These are phyloP conservation scores for Thryonomys swinderianus DNA, from an alignment of 2,113 vertebrate species.

Conservation along the genomic window DNA sequence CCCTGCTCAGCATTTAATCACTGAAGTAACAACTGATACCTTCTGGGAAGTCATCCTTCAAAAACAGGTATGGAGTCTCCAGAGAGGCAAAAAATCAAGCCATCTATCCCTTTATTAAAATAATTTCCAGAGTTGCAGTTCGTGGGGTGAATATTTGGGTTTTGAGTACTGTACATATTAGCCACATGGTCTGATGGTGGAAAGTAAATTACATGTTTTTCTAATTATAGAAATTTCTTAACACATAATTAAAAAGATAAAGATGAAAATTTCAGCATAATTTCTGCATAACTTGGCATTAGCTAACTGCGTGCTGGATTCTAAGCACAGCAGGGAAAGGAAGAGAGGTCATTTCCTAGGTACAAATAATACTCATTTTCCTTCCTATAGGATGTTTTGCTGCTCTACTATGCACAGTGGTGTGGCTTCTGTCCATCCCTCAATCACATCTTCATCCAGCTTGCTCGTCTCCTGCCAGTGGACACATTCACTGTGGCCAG, in stretches of 20 bases:
- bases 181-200: neutral
- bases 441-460: slow-evolving; percentile 95
- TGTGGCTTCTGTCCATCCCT: slow-evolving; percentile 97
- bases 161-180: neutral
- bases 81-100: neutral
- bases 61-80: slow-evolving; percentile 87
- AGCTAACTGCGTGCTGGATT: neutral
- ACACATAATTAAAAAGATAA: neutral
- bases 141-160: neutral
- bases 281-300: neutral
- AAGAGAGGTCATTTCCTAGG: neutral
- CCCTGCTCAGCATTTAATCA: slow-evolving; percentile 85
- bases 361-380: neutral
- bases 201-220: neutral
- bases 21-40: slow-evolving; percentile 92
- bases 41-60: slow-evolving; percentile 90
- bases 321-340: neutral
- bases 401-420: slow-evolving; percentile 97
- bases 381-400: slow-evolving; percentile 91
- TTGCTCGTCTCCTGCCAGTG: slow-evolving; percentile 92
- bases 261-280: neutral
- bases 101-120: neutral
- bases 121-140: neutral
- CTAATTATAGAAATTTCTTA: neutral
- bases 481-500: slow-evolving; percentile 93